Evolutionary conservation across 2,888 invertebrate species (phyloP), one percentile per base, ranked within the genome.

Genomic region (Drosophila barbarae): DNA sequence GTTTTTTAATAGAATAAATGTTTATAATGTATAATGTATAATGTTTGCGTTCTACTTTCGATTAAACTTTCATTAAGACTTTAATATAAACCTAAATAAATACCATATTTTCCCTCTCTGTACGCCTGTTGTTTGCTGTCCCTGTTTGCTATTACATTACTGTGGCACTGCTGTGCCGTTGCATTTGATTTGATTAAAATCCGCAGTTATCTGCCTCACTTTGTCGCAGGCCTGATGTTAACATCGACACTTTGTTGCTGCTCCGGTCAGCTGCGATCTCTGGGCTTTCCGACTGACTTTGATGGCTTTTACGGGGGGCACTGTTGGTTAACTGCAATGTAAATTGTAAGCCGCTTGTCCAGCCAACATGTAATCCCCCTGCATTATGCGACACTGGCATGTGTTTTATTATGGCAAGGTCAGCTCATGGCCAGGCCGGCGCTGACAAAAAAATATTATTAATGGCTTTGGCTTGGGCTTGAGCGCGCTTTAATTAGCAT

Each of bases 131-230:
- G 49, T 30, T 30, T 36, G 51, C 36, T 39, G 51, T 23, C 41
- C 55, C 46, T 18, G 8, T 21, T 52, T 52, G 55, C 51, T 65
- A 69, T 69, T 69, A 61, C 68, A 52, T 69, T 69, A 61, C 63
- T 38, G 53, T 26, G 52, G 51, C 49, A 42, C 56, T 46, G 39
- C 39, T 12, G 32, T 66, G 71, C 61, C 69, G 64, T 72, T 78
- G 85, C 74, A 74, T 69, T 84, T 82, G 85, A 80, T 76, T 84
- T 80, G 85, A 80, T 80, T 84, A 84, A 83, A 80, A 84, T 84
- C 79, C 79, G 80, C 79, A 79, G 84, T 68, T 79, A 84, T 78
- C 83, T 84, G 85, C 79, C 73, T 74, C 79, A 82, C 72, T 76
- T 84, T 78, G 79, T 84, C 75, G 75, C 72, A 73, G 66, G 55